These are phyloP conservation scores for Unio delphinus DNA, from an alignment of 2,888 invertebrate species.

Conservation along the genomic window DNA sequence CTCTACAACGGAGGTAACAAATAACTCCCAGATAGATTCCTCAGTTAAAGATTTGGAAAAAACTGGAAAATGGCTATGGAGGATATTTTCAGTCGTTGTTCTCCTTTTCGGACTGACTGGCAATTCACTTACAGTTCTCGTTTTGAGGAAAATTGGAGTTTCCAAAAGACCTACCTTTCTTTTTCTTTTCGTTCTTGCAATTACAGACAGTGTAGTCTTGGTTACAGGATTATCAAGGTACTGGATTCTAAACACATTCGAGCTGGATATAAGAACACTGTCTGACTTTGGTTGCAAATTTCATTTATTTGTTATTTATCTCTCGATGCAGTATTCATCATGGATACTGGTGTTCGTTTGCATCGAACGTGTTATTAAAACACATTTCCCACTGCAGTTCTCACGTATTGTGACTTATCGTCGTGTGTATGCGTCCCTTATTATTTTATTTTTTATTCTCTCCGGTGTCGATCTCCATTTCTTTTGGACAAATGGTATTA, in stretches of 20 bases:
- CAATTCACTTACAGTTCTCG: slow-evolving; percentile 33
- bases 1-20: too few species aligned
- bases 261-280: slow-evolving; percentile 25
- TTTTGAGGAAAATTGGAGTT: slow-evolving; percentile 29
- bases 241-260: slow-evolving; percentile 29
- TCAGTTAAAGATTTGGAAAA: not conserved
- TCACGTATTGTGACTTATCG: slow-evolving; percentile 16
- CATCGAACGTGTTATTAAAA: slow-evolving; percentile 38
- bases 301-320: slow-evolving; percentile 38
- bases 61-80: slow-evolving; percentile 26
- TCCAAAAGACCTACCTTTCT: slow-evolving; percentile 35
- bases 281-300: slow-evolving; percentile 39
- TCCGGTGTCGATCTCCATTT: slow-evolving; percentile 23
- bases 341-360: slow-evolving; percentile 47
- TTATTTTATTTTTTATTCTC: slow-evolving; percentile 19
- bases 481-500: slow-evolving; percentile 45
- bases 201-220: slow-evolving; percentile 39
- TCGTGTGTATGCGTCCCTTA: slow-evolving; percentile 22
- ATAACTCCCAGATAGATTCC: too few species aligned
- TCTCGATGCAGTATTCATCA: slow-evolving; percentile 45
- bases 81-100: slow-evolving; percentile 34
- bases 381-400: slow-evolving; percentile 25
- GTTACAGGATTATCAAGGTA: slow-evolving; percentile 32
- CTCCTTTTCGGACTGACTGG: slow-evolving; percentile 36
- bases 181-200: slow-evolving; percentile 32